Conservation (phyloP, 2,888 invertebrate species). For the Protonemura montana region DNA sequence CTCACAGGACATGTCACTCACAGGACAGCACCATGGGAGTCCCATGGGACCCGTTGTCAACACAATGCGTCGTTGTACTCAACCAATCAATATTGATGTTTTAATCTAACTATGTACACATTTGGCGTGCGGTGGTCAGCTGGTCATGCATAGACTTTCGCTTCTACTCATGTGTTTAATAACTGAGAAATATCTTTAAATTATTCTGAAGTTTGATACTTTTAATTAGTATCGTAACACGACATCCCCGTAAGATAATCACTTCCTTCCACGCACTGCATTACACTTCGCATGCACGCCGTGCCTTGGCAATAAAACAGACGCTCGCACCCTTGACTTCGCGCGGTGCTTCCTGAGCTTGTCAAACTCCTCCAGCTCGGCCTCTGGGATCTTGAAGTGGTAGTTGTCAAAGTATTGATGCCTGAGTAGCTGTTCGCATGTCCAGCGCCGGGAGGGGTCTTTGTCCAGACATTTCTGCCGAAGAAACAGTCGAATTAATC, state of each 20-base stretch:
- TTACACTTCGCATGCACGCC: not conserved
- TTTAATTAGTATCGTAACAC: not conserved
- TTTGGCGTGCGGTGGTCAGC: no score
- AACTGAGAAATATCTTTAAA: not conserved
- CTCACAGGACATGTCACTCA: no score
- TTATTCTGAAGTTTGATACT: not conserved
- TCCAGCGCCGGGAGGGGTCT: constrained; percentile 90
- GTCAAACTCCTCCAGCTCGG: constrained; percentile 70
- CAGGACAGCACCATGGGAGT: no score
- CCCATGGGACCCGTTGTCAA: no score
- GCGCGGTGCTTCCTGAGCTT: constrained; percentile 66
- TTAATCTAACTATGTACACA: no score
- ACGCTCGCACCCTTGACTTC: constrained; percentile 62
- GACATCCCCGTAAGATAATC: not conserved
- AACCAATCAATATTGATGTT: no score
- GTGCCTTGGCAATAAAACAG: not conserved
- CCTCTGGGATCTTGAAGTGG: constrained; percentile 79
- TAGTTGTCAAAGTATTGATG: constrained; percentile 94
- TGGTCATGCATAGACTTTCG: no score
- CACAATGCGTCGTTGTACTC: no score
- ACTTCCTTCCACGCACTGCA: constrained; percentile 44
- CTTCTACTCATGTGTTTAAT: constrained; percentile 36
- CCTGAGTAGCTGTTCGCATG: constrained; percentile 87
- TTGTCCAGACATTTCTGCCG: constrained; percentile 92
- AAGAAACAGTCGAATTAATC: constrained; percentile 50